Evolutionary conservation across 2,797 vertebrate species (phyloP).

Genomic region (Spinus pinus): DNA sequence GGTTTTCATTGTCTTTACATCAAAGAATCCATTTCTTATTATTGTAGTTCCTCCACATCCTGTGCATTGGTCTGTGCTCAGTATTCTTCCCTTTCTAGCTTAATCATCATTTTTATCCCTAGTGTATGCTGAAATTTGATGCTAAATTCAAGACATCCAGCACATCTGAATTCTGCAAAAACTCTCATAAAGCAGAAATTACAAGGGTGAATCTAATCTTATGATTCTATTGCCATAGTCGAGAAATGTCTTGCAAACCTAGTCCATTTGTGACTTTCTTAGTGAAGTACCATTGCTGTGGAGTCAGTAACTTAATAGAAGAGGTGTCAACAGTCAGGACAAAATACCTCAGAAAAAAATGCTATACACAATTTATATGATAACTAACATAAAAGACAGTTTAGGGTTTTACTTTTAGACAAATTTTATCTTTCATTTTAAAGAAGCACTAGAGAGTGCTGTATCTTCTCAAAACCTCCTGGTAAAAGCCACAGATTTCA

Average conservation of each 20-base stretch:
- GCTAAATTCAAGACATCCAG: background rate
- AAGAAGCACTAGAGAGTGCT: background rate
- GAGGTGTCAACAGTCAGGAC: background rate
- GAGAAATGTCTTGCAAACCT: background rate
- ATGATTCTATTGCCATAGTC: background rate
- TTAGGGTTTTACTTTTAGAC: background rate
- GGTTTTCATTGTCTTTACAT: background rate
- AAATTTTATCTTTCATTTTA: background rate
- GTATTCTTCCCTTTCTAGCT: background rate
- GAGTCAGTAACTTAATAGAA: background rate
- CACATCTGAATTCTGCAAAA: conserved; percentile 3
- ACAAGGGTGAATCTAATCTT: background rate
- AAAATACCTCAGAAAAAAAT: background rate
- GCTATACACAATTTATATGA: background rate
- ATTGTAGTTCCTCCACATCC: background rate
- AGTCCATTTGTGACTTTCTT: background rate
- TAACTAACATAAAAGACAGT: background rate
- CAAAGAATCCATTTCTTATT: background rate
- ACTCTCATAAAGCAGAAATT: background rate
- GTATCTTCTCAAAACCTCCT: background rate
- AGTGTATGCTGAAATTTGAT: background rate
- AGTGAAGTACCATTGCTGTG: background rate
- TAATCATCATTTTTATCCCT: background rate
- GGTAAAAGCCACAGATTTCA: background rate
- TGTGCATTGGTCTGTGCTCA: background rate